Evolutionary conservation across 1,140 invertebrate genomes (phyloP).

Genomic region (Camponotus floridanus): DNA sequence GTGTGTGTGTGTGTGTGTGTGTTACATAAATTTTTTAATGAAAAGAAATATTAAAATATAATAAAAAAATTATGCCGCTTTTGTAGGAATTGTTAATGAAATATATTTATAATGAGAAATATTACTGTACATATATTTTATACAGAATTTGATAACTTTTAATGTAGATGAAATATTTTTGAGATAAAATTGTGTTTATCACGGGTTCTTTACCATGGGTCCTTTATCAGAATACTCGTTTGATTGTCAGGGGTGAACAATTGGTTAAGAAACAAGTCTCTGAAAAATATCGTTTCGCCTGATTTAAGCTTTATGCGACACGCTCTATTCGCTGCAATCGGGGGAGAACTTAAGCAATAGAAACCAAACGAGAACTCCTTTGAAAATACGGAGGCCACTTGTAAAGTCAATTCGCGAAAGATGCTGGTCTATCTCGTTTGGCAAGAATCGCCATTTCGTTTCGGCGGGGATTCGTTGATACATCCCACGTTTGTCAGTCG

Average conservation of each 20-base stretch:
- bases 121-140: background rate
- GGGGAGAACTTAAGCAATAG: slow-evolving; percentile 7
- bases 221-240: background rate
- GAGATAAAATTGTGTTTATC: background rate
- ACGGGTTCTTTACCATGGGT: too few relatives aligned
- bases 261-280: background rate
- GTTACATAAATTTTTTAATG: background rate
- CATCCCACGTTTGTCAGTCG: slow-evolving; percentile 29
- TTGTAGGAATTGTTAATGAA: background rate
- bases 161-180: background rate
- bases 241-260: background rate
- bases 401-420: slow-evolving; percentile 36
- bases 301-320: background rate
- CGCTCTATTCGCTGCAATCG: background rate
- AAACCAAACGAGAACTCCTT: slow-evolving; percentile 43
- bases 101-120: background rate
- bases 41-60: background rate
- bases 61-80: too few relatives aligned
- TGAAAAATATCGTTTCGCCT: slow-evolving; percentile 5
- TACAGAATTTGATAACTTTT: background rate
- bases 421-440: slow-evolving; percentile 31
- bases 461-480: slow-evolving; percentile 27
- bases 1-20: too few relatives aligned
- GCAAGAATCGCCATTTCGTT: slow-evolving; percentile 30
- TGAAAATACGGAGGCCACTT: background rate